Percentiles rank a stretch among this genome's conserved stretches.
These are phyloP conservation scores for Sardinella longiceps DNA, from an alignment of 2,797 vertebrate genomes.

Conservation along the genomic window DNA sequence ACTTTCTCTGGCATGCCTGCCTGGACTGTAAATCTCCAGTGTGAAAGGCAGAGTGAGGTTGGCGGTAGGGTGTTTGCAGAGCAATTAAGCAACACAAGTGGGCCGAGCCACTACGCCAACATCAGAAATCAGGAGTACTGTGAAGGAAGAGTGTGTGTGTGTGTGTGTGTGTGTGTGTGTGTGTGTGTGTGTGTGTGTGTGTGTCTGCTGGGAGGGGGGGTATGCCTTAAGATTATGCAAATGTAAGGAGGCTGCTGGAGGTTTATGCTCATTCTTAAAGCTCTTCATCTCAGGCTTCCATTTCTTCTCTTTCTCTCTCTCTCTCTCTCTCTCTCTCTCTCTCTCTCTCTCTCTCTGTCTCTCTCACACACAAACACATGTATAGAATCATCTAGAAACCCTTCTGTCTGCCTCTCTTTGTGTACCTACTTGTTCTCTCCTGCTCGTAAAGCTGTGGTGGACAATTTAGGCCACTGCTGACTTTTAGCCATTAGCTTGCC, in stretches of 20 bases:
- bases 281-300: constrained; percentile 29
- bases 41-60: constrained; percentile 60
- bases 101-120: constrained; percentile 70
- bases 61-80: constrained; percentile 76
- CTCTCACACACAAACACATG: background rate
- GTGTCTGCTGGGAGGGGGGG: constrained; percentile 39
- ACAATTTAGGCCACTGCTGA: background rate
- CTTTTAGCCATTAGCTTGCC: constrained; percentile 37
- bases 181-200: background rate
- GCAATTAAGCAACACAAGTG: constrained; percentile 77
- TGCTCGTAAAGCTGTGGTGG: background rate
- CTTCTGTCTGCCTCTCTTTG: background rate
- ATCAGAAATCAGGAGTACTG: constrained; percentile 58
- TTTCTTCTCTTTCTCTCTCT: background rate
- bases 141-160: background rate
- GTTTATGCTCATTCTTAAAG: constrained; percentile 56
- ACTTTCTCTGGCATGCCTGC: constrained; percentile 43
- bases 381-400: background rate
- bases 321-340: background rate
- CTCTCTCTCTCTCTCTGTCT: background rate
- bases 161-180: background rate
- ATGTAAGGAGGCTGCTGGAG: constrained; percentile 62
- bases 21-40: constrained; percentile 51
- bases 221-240: constrained; percentile 74
- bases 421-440: background rate